Conservation (phyloP, 2,797 vertebrate genomes). For the Lophotriccus pileatus region DNA sequence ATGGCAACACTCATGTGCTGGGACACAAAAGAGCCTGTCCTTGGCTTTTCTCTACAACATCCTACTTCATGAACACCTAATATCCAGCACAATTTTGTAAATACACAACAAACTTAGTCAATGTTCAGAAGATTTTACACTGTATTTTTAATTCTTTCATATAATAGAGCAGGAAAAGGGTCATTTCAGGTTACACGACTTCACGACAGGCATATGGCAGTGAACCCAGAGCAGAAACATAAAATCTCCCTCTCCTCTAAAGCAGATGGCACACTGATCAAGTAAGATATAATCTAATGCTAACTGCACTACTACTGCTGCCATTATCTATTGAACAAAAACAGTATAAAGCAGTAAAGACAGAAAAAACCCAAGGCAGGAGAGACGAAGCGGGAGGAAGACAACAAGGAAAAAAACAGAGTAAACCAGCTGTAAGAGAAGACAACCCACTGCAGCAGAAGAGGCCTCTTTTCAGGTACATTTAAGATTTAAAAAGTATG, state of each 20-base stretch:
- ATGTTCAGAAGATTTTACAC: not conserved
- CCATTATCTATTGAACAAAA: not conserved
- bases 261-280: constrained; percentile 9
- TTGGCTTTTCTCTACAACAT: not conserved
- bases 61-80: not conserved
- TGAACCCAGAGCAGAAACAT: not conserved
- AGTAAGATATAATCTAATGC: not conserved
- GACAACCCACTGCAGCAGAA: not conserved
- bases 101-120: not conserved
- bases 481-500: not conserved
- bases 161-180: not conserved
- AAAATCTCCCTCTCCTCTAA: not conserved
- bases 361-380: not conserved
- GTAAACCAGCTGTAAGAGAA: not conserved
- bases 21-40: not conserved
- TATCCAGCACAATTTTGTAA: not conserved
- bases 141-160: not conserved
- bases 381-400: not conserved
- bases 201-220: not conserved
- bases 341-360: not conserved
- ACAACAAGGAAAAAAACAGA: accelerated
- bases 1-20: not conserved
- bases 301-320: not conserved
- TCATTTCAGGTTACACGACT: not conserved
- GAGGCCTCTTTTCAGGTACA: not conserved